These are phyloP conservation scores for Channa argus DNA, from an alignment of 2,113 vertebrate species.

Conservation along the genomic window DNA sequence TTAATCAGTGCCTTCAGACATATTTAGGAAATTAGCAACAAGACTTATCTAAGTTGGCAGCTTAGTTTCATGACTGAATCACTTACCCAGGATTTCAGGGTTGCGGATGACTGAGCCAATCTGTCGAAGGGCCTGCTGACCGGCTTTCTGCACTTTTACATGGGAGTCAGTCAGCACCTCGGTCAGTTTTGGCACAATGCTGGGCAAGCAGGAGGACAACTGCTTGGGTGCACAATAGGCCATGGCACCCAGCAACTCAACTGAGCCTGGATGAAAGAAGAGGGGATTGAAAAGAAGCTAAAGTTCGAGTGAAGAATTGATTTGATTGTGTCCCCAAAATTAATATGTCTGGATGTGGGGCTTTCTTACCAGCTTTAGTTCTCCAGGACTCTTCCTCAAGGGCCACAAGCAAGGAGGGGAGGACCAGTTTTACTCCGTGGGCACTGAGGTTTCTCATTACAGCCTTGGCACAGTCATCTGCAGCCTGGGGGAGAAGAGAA, in stretches of 20 bases:
- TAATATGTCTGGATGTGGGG: not conserved
- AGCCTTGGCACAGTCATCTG: conserved; percentile 98
- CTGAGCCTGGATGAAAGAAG: conserved; percentile 85
- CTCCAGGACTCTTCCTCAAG: conserved; percentile 98
- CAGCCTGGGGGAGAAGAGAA: conserved; percentile 84
- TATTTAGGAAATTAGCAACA: not conserved
- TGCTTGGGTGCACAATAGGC: conserved; percentile 98
- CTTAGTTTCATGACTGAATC: not conserved
- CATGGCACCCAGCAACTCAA: conserved; percentile 97
- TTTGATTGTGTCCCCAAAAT: not conserved
- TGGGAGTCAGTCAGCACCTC: conserved; percentile 98
- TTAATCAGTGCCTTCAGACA: not conserved
- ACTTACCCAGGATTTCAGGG: conserved; percentile 94
- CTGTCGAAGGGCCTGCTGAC: conserved; percentile 95
- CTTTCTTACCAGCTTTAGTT: conserved; percentile 93
- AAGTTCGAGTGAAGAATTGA: not conserved
- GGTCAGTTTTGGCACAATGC: conserved; percentile 97
- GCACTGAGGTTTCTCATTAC: conserved; percentile 99
- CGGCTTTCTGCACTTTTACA: conserved; percentile 98
- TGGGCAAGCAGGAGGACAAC: conserved; percentile 96
- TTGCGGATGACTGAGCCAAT: conserved; percentile 98
- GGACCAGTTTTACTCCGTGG: conserved; percentile 97
- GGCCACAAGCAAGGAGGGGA: conserved; percentile 94
- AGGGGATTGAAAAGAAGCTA: not conserved
- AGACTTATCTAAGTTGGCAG: not conserved